Percentiles rank a stretch among this genome's conserved stretches.
phyloP scores from a whole-genome alignment of 2,113 vertebrate genomes.

The Rhinoptilus africanus region DNA sequence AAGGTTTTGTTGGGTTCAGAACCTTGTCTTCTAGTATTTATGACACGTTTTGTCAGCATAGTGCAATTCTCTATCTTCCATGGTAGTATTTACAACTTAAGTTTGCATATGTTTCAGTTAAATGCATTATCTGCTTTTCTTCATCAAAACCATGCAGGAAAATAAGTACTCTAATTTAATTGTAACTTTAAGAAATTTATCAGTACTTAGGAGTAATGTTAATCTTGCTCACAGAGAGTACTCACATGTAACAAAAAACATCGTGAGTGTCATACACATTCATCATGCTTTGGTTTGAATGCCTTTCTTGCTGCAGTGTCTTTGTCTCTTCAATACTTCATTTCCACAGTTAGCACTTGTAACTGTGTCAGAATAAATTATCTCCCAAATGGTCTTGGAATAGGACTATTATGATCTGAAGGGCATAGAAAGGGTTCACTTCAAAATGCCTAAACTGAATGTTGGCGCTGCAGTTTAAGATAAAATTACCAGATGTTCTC shows the following conservation, averaged over 20 bases:
- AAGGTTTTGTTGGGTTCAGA: neutral
- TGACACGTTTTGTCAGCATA: neutral
- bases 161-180: neutral
- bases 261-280: neutral
- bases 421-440: neutral
- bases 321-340: neutral
- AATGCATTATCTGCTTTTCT: neutral
- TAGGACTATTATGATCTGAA: neutral
- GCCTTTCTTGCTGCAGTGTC: neutral
- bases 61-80: neutral
- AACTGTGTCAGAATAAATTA: neutral
- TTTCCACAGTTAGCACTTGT: neutral
- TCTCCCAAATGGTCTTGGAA: neutral
- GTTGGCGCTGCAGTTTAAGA: neutral
- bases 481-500: neutral
- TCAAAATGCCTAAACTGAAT: neutral
- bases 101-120: neutral
- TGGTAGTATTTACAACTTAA: neutral
- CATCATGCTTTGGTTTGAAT: neutral
- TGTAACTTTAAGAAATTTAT: neutral
- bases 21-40: neutral
- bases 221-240: neutral
- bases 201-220: neutral
- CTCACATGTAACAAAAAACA: neutral
- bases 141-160: neutral